A percentile compares a stretch with the other conserved stretches of the same genome.
Conservation (phyloP, 2,797 vertebrate genomes). For the Mormyrus hasselquistii region DNA sequence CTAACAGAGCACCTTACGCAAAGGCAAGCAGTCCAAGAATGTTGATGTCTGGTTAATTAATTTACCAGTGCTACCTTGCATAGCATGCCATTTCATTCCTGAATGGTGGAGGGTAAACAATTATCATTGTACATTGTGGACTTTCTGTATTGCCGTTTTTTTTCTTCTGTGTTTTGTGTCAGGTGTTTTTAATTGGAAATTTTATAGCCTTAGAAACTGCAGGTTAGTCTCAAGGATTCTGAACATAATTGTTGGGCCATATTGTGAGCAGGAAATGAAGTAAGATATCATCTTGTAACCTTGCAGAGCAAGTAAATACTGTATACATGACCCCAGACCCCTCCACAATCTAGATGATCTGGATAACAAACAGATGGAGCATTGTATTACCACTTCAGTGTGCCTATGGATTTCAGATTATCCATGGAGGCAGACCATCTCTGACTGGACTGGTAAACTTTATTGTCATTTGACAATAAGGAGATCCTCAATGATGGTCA, state of each 20-base stretch:
- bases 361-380: constrained; percentile 26
- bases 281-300: constrained; percentile 17
- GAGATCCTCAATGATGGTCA: background rate
- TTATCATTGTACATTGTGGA: background rate
- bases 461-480: background rate
- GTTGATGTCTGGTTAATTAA: constrained; percentile 10
- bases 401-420: constrained; percentile 21
- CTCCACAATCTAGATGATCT: constrained; percentile 31
- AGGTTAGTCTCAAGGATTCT: background rate
- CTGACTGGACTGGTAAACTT: background rate
- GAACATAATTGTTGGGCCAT: background rate
- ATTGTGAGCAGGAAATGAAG: background rate
- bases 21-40: background rate
- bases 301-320: constrained; percentile 35
- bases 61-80: constrained; percentile 3
- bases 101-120: background rate
- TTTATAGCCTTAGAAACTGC: background rate
- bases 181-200: constrained; percentile 12
- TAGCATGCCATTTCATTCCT: background rate
- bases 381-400: constrained; percentile 10
- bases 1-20: background rate
- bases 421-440: background rate
- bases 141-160: background rate
- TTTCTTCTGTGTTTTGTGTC: background rate
- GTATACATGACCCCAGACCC: constrained; percentile 23